These are phyloP conservation scores for Chloropsis cyanopogon DNA, from an alignment of 2,113 vertebrate species.

Conservation along the genomic window DNA sequence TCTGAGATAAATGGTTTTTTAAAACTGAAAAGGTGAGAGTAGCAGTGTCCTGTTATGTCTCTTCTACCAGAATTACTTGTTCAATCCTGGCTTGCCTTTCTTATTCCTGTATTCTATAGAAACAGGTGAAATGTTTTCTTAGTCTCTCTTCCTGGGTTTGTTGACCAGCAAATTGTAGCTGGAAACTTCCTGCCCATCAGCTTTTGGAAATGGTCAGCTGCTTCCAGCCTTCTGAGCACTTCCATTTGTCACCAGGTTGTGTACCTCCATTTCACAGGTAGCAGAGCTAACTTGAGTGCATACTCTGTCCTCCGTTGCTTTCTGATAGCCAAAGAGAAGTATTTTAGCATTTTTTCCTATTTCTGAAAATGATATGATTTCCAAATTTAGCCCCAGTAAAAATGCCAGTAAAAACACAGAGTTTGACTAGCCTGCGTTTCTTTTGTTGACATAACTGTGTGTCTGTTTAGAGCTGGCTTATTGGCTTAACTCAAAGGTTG, in stretches of 20 bases:
- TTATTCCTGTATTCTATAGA: background rate
- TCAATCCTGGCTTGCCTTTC: background rate
- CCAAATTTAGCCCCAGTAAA: conserved; percentile 2
- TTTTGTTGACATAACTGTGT: background rate
- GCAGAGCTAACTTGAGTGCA: background rate
- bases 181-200: background rate
- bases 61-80: background rate
- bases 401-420: background rate
- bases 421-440: background rate
- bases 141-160: background rate
- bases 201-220: background rate
- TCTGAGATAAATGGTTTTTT: background rate
- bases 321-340: background rate
- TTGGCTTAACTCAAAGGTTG: conserved; percentile 20
- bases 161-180: background rate
- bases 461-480: conserved; percentile 1
- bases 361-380: background rate
- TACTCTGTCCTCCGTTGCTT: background rate
- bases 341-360: background rate
- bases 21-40: background rate
- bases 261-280: conserved; percentile 16
- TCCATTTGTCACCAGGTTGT: background rate
- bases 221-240: background rate
- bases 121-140: background rate
- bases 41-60: background rate